Evolutionary conservation across 2,797 vertebrate species (phyloP), one percentile per base, ranked within the genome.

Genomic region (Myiotriccus ornatus): DNA sequence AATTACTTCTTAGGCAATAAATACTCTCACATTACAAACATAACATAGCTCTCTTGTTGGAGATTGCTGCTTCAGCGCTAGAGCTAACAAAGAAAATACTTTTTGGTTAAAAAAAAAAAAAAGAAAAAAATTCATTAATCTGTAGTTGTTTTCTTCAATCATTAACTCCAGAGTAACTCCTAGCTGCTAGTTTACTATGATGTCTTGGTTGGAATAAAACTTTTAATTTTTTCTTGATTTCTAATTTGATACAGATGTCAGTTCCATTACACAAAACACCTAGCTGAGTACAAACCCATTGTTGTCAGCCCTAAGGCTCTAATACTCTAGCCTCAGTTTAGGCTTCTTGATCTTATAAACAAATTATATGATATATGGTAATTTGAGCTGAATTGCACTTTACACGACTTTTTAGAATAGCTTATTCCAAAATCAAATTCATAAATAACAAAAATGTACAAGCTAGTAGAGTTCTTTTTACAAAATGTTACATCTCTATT

Each of bases 1-100:
- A 92, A 84, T 82, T 93, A 65, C 12, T 84, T 96, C 37, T 90
- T n/a, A 62, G 21, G 41, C 24, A 84, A 62, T 60, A 90, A 93
- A 68, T 69, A 65, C 3, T 16, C 52, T 75, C 34, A 76, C 7
- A 23, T 12, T 82, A 68, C 39, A 90, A 90, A 68, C 8, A n/a
- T 32, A 87, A 50, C n/a, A 74, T 5, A 64, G 49, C 2, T 50
- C 13, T 77, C 69, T 56, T 75, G 30, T 8, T 24, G 64, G 43
- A 89, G 24, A 39, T 79, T 59, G 63, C 12, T 71, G 15, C 12
- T 74, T 77, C 27, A 83, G 28, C 20, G 16, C 15, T 37, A 34
- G 11, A 71, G 27, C 10, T 64, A 78, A 81, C 5, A 35, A 73
- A 25, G 13, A n/a, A 41, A 27, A 74, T 41, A n/a, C 9, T 4